Percentiles rank a stretch among this genome's conserved stretches.
phyloP scores from a whole-genome alignment of 2,888 invertebrate genomes.

The Hetaerina titia region DNA sequence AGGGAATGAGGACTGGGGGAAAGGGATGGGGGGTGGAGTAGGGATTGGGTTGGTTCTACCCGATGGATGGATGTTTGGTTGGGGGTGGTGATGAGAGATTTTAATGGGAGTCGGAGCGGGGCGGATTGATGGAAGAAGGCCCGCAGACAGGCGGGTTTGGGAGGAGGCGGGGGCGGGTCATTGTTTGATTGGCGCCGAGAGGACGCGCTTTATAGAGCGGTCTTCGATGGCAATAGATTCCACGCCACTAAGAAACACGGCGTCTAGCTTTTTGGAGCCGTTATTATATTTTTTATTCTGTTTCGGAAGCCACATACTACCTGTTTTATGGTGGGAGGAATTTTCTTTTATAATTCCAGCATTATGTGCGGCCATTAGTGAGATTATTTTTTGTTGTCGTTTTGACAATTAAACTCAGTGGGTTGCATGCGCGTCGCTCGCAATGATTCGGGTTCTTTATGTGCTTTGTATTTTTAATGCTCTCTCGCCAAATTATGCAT shows the following conservation, averaged over 20 bases:
- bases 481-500: not conserved
- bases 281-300: conserved; percentile 40
- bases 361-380: not conserved
- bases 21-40: no score
- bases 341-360: not conserved
- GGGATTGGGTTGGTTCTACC: not conserved
- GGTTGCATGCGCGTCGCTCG: not conserved
- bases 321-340: conserved; percentile 18
- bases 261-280: not conserved
- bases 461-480: not conserved
- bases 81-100: not conserved
- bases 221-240: conserved; percentile 29
- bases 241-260: not conserved
- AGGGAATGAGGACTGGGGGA: no score
- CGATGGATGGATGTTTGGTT: not conserved
- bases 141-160: not conserved
- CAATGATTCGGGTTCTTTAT: not conserved
- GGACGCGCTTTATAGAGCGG: conserved; percentile 23
- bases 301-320: conserved; percentile 56
- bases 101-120: not conserved
- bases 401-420: not conserved
- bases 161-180: conserved; percentile 12
- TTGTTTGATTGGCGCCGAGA: conserved; percentile 53
- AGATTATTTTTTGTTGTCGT: not conserved
- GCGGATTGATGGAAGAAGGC: not conserved